Evolutionary conservation across 1,140 invertebrate species (phyloP), one percentile per base, ranked within the genome.

Genomic region (Apis florea): DNA sequence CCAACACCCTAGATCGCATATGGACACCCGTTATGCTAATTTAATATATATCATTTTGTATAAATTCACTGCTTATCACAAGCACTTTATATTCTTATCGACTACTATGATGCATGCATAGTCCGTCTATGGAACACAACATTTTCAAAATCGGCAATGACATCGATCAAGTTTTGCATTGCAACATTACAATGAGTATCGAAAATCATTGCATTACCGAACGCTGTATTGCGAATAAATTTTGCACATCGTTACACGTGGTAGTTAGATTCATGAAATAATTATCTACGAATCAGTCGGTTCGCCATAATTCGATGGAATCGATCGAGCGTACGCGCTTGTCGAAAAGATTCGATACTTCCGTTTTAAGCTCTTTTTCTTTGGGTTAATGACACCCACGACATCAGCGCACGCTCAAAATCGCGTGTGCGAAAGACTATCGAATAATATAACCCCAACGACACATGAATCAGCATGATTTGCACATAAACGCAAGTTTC

Each of bases 21-120:
- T 61, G 70, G 59, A 63, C 83, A 84, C 82, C 79, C 85, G 87
- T 89, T 89, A 89, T 88, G 88, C 77, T 87, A 89, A 89, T 89
- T 88, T 71, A 75, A 85, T 88, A 89, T 87, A 61, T 78, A 74
- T 84, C 76, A 73, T 79, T 77, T 63, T 26, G 63, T 84, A 83
- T 66, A 85, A 88, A 85, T 84, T 83, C 77, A 56, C 58, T 31
- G 64, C 51, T 84, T 76, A 71, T 53, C 58, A 24, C 67, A 47
- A 17, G 54, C 54, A 70, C 51, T 72, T 76, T 66, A 69, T 51
- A 61, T 19, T 9, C 24, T 69, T 68, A 53, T 64, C 40, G 63
- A 69, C 31, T 69, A 75, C 54, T 56, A 77, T 11, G 12, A n/a
- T 40, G 13, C 49, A 72, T 13, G 12, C 71, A 24, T 56, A 31